phyloP scores from a whole-genome alignment of 2,113 vertebrate species.

The Cyprinodon variegatus region DNA sequence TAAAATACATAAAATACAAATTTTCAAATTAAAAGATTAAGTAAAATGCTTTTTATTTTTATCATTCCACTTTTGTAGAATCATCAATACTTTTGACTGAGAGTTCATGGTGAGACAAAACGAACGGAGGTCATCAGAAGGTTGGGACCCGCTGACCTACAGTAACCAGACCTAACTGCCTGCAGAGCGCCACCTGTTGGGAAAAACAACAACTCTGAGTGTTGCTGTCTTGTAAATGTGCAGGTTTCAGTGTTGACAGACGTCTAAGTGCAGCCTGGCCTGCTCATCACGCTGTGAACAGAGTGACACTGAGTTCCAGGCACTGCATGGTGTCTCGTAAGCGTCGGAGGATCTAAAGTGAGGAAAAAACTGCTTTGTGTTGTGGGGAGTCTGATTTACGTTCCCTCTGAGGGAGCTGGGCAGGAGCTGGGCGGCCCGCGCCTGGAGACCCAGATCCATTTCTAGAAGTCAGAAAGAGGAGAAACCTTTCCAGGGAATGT shows the following conservation, averaged over 20 bases:
- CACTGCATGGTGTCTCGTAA: constrained; percentile 9
- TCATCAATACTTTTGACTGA: too few species aligned
- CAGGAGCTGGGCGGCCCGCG: background rate
- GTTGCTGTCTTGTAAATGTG: background rate
- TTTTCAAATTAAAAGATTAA: too few species aligned
- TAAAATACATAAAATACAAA: too few species aligned
- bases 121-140: too few species aligned
- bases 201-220: background rate
- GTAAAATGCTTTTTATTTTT: too few species aligned
- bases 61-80: too few species aligned
- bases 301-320: background rate
- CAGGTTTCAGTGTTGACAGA: background rate
- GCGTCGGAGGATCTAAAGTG: constrained; percentile 50
- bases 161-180: background rate
- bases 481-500: background rate
- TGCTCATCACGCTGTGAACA: background rate
- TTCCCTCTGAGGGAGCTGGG: constrained; percentile 19
- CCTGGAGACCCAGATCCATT: constrained; percentile 3
- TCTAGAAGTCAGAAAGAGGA: constrained; percentile 5
- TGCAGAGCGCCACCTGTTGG: background rate
- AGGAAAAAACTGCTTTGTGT: constrained; percentile 54
- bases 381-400: constrained; percentile 66
- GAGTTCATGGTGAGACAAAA: too few species aligned
- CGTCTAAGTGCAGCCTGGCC: background rate
- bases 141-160: too few species aligned